Percentiles rank a stretch among this genome's conserved stretches.
Conservation (phyloP, 2,888 invertebrate genomes). For the Clanis bilineata region DNA sequence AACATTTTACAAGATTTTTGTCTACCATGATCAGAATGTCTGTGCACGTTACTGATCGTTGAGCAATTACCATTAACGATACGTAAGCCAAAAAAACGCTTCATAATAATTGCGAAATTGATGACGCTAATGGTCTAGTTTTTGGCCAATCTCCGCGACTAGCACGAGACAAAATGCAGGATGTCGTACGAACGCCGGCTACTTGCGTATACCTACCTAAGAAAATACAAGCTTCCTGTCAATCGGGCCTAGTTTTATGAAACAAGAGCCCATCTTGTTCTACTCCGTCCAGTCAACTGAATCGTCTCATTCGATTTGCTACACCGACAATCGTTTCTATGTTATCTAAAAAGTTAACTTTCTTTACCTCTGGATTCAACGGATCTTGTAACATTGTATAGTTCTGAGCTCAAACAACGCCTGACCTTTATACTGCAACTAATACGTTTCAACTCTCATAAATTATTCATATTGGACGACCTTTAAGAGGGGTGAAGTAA, state of each 20-base stretch:
- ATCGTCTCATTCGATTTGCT: not conserved
- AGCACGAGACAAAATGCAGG: slow-evolving; percentile 41
- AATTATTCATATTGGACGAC: slow-evolving; percentile 22
- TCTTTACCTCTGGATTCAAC: not conserved
- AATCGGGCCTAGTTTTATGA: slow-evolving; percentile 48
- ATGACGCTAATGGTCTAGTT: slow-evolving; percentile 46
- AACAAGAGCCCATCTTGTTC: too few relatives aligned
- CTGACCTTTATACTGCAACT: slow-evolving; percentile 17
- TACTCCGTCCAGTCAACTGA: slow-evolving; percentile 24
- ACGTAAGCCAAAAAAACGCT: not conserved
- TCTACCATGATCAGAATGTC: too few relatives aligned
- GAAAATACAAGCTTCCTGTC: slow-evolving; percentile 52
- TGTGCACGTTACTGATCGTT: too few relatives aligned
- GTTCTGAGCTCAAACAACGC: slow-evolving; percentile 6
- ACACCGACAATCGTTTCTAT: not conserved
- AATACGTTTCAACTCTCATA: slow-evolving; percentile 19
- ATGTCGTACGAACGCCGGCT: slow-evolving; percentile 47
- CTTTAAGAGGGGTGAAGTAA: slow-evolving; percentile 18
- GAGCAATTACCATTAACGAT: not conserved
- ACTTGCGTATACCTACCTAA: not conserved
- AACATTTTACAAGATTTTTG: too few relatives aligned
- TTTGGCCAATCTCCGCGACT: slow-evolving; percentile 42
- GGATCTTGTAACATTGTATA: not conserved
- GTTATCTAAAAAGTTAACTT: not conserved
- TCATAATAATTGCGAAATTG: slow-evolving; percentile 13